Base-by-base conservation (phyloP, 2,888 invertebrate species). In the Heterodera filipjevi region DNA sequence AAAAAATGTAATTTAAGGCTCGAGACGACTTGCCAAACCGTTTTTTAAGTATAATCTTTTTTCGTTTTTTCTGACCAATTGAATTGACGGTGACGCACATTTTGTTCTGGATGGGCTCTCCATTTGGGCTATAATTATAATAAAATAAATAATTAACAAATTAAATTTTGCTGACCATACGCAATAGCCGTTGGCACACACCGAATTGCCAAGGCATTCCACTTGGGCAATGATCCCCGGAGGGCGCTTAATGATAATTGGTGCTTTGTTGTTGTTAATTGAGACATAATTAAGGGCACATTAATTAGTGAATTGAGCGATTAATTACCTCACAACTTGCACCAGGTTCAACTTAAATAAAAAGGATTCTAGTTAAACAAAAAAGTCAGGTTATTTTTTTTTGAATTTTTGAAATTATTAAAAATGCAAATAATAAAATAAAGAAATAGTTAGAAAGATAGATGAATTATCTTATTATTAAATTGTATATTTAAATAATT, bases 141-240 rank as follows among this genome's bases (percentile, higher is more conserved):
- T 59, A 27, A 22, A 39, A 39, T 59, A 8, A 59, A 59, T 59
- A 16, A 59, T 27, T 27, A 59, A 59, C n/a, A 27, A 59, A 27
- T 59, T 27, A 59, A 59, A 53, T 22, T 53, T n/a, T n/a, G 3
- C 59, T 27, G 27, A 59, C 59, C 89, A 89, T 14, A 85, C 84
- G 75, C 89, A 89, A 70, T 85, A 83, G 12, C 85, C 87, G 73
- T 86, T 84, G 12, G 85, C 86, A 73, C 89, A 89, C 14, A 87
- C 82, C 12, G 87, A 87, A 73, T 88, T 89, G n/a, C 88, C 88
- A 0, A 83, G 79, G 68, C 86, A 87, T 22, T 73, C 75, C 44
- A 75, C 78, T 19, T 85, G 72, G 6, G 77, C 83, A 59, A 83
- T 77, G 5, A 75, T 75, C 6, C 75, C 75, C n/a, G 75, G 75